A percentile compares a stretch with the other conserved stretches of the same genome.
Evolutionary conservation across 2,113 vertebrate genomes (phyloP).

Genomic region (Murina feae): DNA sequence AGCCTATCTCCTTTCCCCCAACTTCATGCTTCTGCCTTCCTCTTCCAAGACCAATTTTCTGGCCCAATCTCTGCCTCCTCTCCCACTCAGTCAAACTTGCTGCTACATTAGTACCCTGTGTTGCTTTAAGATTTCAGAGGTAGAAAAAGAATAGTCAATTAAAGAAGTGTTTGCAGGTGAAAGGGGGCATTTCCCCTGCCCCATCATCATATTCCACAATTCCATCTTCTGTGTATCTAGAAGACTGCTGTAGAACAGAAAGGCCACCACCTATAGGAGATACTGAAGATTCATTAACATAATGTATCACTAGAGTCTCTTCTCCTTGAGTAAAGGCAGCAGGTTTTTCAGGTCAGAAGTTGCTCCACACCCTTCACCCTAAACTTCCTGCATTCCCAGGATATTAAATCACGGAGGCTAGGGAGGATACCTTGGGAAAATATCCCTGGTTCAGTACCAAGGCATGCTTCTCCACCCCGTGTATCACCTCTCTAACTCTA

Average conservation of each 20-base stretch:
- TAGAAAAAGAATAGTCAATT: not conserved
- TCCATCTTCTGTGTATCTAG: not conserved
- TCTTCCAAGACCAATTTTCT: not conserved
- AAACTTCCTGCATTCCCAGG: constrained; percentile 39
- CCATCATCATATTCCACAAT: not conserved
- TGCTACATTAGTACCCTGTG: not conserved
- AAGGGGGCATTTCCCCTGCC: not conserved
- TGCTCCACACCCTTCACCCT: constrained; percentile 21
- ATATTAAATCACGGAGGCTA: constrained; percentile 25
- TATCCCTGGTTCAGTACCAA: not conserved
- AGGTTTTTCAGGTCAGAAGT: constrained; percentile 60
- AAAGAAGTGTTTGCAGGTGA: not conserved
- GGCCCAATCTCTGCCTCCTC: not conserved
- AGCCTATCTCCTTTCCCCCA: not conserved
- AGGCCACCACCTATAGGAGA: not conserved
- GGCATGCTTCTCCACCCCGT: not conserved
- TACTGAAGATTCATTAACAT: not conserved
- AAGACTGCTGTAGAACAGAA: not conserved
- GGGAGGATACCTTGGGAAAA: not conserved
- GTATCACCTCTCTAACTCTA: not conserved
- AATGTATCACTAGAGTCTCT: not conserved
- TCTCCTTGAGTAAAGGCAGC: constrained; percentile 23
- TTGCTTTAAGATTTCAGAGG: constrained; percentile 23
- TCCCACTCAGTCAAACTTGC: not conserved
- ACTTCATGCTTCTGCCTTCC: not conserved